Evolutionary conservation across 2,888 invertebrate genomes (phyloP), one percentile per base, ranked within the genome.

Genomic region (Anticlea derivata): DNA sequence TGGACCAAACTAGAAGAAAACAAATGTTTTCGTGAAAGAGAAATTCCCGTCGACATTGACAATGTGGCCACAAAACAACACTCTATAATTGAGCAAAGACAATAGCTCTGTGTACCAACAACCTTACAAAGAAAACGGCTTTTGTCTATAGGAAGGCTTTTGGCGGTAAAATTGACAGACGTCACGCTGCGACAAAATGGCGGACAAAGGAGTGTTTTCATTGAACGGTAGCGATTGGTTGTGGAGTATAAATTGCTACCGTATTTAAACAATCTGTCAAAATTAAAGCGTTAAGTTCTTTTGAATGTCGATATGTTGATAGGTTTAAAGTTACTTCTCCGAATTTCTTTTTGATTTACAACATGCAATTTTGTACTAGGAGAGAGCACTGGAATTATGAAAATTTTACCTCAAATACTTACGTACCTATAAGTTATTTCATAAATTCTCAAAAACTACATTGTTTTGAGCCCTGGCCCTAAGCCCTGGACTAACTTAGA

Each of bases 81-180:
- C 78, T 80, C 86, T 67, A 77, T 86, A 88, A 89, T 88, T 87
- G 88, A 86, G 86, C 87, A 87, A 87, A 85, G 76, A 83, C 83
- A 85, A 83, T 68, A 66, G 63, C 50, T 57, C 73, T 79, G 82
- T 80, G 67, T 77, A 67, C 71, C 79, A 80, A 83, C 76, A 80
- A 60, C 54, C 47, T 62, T 66, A 75, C 67, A 72, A 76, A 61
- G 65, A 66, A 63, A 75, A 72, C 68, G 61, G 59, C 58, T 69
- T 66, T 71, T 67, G 65, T 70, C 68, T 70, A 57, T 66, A 63
- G 53, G 31, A 38, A 53, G 54, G 67, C 65, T 80, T 80, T 83
- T 78, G 83, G 84, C 87, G 87, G 87, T 72, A 76, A 79, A 70
- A 66, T 65, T 75, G 68, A 82, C 73, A 83, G 78, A 76, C 69